Evolutionary conservation across 2,113 vertebrate genomes (phyloP).

Genomic region (Leuciscus idus): DNA sequence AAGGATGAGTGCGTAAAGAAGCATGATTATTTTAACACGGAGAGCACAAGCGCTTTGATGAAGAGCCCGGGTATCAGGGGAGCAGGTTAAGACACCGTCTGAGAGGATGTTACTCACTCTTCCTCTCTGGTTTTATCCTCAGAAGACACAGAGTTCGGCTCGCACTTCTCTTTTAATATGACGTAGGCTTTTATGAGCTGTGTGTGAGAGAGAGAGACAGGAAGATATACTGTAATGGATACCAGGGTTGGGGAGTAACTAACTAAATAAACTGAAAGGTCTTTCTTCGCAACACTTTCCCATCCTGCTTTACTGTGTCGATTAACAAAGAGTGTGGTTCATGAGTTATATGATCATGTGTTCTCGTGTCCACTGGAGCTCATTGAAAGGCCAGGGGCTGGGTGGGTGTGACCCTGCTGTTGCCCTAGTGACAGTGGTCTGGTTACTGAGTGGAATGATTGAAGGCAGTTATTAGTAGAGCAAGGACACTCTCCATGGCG

Average conservation of each 20-base stretch:
- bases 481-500: conserved; percentile 68
- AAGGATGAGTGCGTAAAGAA: conserved; percentile 18
- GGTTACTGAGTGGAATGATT: conserved; percentile 69
- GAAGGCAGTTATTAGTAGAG: conserved; percentile 70
- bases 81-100: conserved; percentile 27
- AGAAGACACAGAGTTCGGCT: conserved; percentile 15
- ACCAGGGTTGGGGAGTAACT: background rate
- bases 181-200: conserved; percentile 15
- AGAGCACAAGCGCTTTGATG: conserved; percentile 54
- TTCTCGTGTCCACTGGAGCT: too few species aligned
- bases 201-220: background rate
- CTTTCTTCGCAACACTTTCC: background rate
- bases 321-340: background rate
- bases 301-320: background rate
- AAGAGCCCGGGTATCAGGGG: conserved; percentile 43
- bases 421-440: conserved; percentile 60
- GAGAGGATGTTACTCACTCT: conserved; percentile 29
- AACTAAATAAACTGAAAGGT: background rate
- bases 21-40: conserved; percentile 48
- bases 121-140: conserved; percentile 12
- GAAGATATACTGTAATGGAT: background rate
- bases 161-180: background rate
- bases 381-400: conserved; percentile 36
- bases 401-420: conserved; percentile 54
- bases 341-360: background rate